These are phyloP conservation scores for Pongo abelii DNA, from an alignment of 2,113 vertebrate genomes.

Conservation along the genomic window DNA sequence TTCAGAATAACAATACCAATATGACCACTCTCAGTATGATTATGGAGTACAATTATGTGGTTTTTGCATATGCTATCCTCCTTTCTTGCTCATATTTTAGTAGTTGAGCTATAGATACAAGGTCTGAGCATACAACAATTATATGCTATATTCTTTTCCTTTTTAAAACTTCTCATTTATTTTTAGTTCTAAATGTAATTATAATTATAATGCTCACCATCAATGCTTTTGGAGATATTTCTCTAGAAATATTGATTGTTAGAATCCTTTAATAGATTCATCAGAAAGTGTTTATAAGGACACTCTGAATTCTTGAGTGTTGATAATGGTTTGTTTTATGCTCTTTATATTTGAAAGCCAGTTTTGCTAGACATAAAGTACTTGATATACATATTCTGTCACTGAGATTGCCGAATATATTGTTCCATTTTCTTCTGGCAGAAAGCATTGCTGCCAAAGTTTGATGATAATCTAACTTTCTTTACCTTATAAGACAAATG, in stretches of 20 bases:
- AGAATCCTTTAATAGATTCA: slow-evolving; percentile 21
- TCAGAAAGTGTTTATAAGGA: background rate
- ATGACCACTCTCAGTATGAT: background rate
- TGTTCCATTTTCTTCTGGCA: background rate
- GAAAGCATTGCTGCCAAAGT: background rate
- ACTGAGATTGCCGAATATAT: background rate
- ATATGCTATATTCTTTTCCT: background rate
- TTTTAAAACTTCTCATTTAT: background rate
- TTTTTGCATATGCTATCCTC: background rate
- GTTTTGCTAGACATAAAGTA: slow-evolving; percentile 16
- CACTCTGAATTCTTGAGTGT: background rate
- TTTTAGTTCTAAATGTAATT: slow-evolving; percentile 28
- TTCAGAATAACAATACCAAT: background rate
- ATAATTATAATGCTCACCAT: background rate
- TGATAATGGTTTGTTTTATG: background rate
- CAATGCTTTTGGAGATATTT: background rate
- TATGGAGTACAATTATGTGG: background rate
- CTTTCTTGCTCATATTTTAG: background rate
- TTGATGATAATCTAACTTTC: background rate
- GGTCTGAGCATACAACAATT: background rate
- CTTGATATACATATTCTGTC: background rate
- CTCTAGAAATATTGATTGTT: background rate
- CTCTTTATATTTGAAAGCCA: background rate
- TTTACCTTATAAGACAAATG: background rate
- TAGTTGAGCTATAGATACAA: background rate